Base-by-base conservation (phyloP, 2,888 invertebrate species). In the Scaptodrosophila latifasciaeformis region DNA sequence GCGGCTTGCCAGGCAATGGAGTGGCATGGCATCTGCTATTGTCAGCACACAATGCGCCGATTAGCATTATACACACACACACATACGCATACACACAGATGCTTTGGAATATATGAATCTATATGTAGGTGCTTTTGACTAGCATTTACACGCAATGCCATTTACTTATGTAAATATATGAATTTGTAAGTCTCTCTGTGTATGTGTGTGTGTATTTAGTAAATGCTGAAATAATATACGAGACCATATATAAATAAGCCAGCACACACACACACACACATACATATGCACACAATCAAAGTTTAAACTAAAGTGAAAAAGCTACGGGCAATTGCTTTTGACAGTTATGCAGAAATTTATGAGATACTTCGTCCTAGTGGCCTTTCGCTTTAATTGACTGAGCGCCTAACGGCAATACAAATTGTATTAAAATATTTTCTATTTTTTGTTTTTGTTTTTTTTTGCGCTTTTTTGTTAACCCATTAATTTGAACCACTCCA, bases 291-390 rank as follows among this genome's bases (percentile, higher is more conserved):
- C 37, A 59, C 49, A 62, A 72, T 75, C 75, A 72, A 75, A 75
- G 81, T 75, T 76, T 76, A 76, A 76, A 76, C 79, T 80, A 70
- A 69, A 35, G 24, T 58, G 72, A 80, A 81, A 81, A 76, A 67
- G 76, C 75, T 76, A 78, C 76, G 81, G 75, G 79, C 79, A 76
- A 81, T 76, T 76, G 75, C 75, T 81, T 76, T 72, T 81, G 75
- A 76, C 75, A 76, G 81, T 76, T 75, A 80, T 81, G 75, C 72
- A 79, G 69, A 81, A 81, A 76, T 81, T 76, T 76, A 76, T 76
- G 79, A 75, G 69, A 31, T 65, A 56, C 54, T 24, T 24, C 7
- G 24, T 7, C 27, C 24, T 5, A 24, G 7, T 35, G 35, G 13
- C 35, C 9, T 12, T 35, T 9, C 13, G 17, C 35, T 35, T 35